Evolutionary conservation across 2,113 vertebrate species (phyloP).

Genomic region (Cariama cristata): DNA sequence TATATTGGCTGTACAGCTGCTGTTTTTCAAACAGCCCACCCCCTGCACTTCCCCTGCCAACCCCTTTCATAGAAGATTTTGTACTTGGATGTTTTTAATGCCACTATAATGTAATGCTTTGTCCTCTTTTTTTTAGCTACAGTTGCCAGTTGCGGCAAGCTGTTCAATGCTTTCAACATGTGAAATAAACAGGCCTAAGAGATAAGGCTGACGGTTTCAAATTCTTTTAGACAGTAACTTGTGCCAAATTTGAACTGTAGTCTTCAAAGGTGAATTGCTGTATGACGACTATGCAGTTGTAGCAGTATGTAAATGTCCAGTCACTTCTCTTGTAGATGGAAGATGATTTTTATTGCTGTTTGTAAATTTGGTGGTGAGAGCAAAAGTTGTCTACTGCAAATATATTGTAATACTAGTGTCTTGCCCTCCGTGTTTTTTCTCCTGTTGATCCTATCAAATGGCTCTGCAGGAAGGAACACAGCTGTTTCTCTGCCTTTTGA

Average conservation of each 20-base stretch:
- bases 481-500: not conserved
- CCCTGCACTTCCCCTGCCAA: slow-evolving; percentile 6
- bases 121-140: not conserved
- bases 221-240: not conserved
- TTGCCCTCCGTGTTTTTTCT: not conserved
- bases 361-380: not conserved
- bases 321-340: not conserved
- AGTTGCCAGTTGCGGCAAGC: slow-evolving; percentile 13
- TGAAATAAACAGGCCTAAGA: not conserved
- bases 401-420: not conserved
- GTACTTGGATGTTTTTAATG: slow-evolving; percentile 41
- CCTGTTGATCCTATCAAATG: not conserved
- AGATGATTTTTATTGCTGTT: not conserved
- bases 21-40: slow-evolving; percentile 19
- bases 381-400: not conserved
- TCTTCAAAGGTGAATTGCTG: not conserved
- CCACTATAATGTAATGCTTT: not conserved
- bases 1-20: slow-evolving; percentile 33
- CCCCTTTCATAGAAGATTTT: slow-evolving; percentile 19
- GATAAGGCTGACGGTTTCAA: not conserved
- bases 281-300: not conserved
- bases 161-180: not conserved
- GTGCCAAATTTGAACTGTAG: not conserved
- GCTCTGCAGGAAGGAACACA: not conserved
- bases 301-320: not conserved